Evolutionary conservation across 2,888 invertebrate genomes (phyloP).

Genomic region (Pandemis corylana): DNA sequence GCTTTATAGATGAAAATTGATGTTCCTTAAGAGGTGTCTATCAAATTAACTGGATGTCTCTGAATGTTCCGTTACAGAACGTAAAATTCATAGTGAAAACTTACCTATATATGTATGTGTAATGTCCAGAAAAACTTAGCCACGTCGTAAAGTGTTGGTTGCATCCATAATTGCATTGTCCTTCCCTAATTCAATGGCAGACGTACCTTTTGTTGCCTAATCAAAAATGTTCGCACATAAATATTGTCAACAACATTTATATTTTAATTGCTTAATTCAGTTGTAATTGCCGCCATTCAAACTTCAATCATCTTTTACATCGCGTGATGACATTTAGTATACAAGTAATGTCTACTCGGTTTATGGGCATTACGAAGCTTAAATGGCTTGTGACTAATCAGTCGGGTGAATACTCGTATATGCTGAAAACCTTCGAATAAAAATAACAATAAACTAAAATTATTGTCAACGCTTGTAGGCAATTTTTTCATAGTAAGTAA

Average conservation of each 20-base stretch:
- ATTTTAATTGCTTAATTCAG: conserved; percentile 30
- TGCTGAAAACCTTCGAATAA: no score
- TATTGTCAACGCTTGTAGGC: no score
- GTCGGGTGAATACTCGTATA: no score
- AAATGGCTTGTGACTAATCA: background rate
- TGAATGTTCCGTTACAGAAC: no score
- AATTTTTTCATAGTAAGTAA: no score
- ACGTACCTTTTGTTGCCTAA: background rate
- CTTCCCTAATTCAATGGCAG: conserved; percentile 7
- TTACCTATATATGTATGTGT: background rate
- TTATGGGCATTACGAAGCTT: background rate
- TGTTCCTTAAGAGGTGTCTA: no score
- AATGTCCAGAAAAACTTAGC: background rate
- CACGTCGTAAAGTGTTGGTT: conserved; percentile 6
- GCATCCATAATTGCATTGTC: conserved; percentile 4
- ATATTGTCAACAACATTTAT: conserved; percentile 30
- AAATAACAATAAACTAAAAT: no score
- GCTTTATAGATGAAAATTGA: no score
- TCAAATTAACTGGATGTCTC: no score
- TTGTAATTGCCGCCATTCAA: conserved; percentile 31
- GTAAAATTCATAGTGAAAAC: no score
- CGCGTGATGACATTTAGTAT: conserved; percentile 14
- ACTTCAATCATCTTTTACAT: conserved; percentile 36
- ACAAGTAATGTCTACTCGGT: no score
- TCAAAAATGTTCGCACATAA: conserved; percentile 31